phyloP scores from a whole-genome alignment of 2,113 vertebrate species.

The Phalacrocorax aristotelis region DNA sequence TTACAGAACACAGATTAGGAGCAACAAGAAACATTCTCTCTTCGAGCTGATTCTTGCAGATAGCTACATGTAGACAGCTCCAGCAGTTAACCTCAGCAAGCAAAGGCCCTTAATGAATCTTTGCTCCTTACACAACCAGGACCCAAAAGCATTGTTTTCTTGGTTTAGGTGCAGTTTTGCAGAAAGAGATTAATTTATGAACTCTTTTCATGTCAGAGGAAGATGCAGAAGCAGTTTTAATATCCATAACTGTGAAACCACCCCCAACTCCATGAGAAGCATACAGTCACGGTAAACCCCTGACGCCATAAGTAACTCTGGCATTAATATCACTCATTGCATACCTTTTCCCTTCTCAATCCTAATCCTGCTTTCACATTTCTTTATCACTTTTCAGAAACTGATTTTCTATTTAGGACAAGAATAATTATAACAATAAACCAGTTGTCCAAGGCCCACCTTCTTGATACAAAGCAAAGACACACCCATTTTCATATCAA shows the following conservation, averaged over 20 bases:
- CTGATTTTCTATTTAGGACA: not conserved
- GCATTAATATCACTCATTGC: rapidly evolving
- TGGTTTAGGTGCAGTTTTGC: not conserved
- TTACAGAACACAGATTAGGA: not conserved
- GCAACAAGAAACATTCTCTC: not conserved
- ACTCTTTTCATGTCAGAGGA: not conserved
- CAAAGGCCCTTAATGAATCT: not conserved
- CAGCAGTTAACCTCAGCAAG: not conserved
- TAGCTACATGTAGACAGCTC: not conserved
- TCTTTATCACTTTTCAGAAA: not conserved
- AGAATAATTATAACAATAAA: not conserved
- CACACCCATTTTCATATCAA: not conserved
- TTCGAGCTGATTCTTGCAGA: not conserved
- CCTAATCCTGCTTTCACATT: not conserved
- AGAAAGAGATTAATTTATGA: not conserved
- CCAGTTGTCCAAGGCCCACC: not conserved
- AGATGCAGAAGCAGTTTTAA: not conserved
- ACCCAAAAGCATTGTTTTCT: not conserved
- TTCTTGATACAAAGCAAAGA: not conserved
- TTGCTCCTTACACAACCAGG: not conserved
- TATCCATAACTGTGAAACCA: not conserved
- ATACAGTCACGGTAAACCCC: not conserved
- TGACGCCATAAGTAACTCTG: not conserved
- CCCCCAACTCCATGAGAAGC: not conserved
- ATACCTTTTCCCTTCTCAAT: not conserved